Evolutionary conservation across 2,797 vertebrate species (phyloP).

Genomic region (Galagoides demidoff): DNA sequence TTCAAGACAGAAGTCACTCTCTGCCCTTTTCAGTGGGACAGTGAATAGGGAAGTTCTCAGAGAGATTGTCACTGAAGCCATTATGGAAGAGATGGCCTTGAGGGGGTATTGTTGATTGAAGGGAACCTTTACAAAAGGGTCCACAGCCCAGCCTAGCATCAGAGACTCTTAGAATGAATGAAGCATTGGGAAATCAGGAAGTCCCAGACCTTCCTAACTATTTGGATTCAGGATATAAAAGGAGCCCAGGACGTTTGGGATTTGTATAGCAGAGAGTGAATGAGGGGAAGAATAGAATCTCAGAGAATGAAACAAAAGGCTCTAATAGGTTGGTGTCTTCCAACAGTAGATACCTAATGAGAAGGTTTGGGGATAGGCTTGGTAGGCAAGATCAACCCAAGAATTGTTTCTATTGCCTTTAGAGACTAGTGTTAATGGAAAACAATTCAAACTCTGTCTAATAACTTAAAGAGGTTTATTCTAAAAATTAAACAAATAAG

Average conservation of each 20-base stretch:
- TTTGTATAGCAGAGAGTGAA: not conserved
- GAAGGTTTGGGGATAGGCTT: not conserved
- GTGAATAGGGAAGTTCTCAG: not conserved
- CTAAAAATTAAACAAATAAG: not conserved
- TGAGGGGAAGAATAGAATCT: not conserved
- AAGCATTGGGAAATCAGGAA: not conserved
- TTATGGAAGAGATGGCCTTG: not conserved
- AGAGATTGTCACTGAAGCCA: not conserved
- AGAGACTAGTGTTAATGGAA: slow-evolving; percentile 33
- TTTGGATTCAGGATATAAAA: not conserved
- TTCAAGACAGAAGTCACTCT: not conserved
- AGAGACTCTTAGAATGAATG: not conserved
- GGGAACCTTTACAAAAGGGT: not conserved
- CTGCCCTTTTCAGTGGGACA: not conserved
- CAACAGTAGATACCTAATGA: not conserved
- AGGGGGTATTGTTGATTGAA: not conserved
- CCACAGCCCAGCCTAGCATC: not conserved
- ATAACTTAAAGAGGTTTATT: not conserved
- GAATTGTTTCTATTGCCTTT: slow-evolving; percentile 61
- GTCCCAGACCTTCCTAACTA: not conserved
- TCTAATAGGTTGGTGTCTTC: not conserved
- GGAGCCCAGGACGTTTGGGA: not conserved
- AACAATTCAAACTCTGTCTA: not conserved
- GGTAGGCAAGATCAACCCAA: not conserved
- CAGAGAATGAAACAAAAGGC: no score